These are phyloP conservation scores for Cassiopea andromeda DNA, from an alignment of 30 jellyfish, hydroid and myxozoan species.

Conservation along the genomic window DNA sequence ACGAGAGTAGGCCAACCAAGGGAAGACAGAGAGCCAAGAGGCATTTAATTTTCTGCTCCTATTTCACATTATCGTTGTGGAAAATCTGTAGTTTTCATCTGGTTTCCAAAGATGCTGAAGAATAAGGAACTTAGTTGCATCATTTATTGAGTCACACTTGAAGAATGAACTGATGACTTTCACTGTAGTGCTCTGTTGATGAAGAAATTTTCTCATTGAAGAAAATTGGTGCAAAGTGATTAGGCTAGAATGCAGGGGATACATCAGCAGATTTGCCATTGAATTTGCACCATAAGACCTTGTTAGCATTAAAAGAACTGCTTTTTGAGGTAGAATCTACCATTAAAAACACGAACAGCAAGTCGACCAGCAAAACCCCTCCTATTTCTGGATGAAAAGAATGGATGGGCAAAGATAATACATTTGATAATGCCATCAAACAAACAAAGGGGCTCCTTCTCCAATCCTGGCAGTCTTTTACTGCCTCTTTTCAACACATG, in stretches of 20 bases:
- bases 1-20: not conserved
- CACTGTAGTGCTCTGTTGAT: not conserved
- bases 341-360: not conserved
- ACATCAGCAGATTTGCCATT: constrained; percentile 38
- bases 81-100: not conserved
- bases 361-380: not conserved
- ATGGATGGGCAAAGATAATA: not conserved
- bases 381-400: not conserved
- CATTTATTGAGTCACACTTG: not conserved
- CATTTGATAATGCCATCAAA: not conserved
- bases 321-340: not conserved
- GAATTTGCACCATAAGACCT: not conserved
- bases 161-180: not conserved
- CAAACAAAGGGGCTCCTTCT: not conserved
- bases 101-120: not conserved
- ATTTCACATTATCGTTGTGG: not conserved
- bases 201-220: not conserved
- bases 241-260: not conserved
- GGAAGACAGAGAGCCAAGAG: not conserved
- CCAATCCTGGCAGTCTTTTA: constrained; percentile 2
- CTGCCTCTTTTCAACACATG: not conserved
- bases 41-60: not conserved
- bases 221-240: not conserved
- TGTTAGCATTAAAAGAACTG: not conserved
- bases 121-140: not conserved